Base-by-base conservation (phyloP, 1,140 invertebrate genomes). In the Asobara japonica region DNA sequence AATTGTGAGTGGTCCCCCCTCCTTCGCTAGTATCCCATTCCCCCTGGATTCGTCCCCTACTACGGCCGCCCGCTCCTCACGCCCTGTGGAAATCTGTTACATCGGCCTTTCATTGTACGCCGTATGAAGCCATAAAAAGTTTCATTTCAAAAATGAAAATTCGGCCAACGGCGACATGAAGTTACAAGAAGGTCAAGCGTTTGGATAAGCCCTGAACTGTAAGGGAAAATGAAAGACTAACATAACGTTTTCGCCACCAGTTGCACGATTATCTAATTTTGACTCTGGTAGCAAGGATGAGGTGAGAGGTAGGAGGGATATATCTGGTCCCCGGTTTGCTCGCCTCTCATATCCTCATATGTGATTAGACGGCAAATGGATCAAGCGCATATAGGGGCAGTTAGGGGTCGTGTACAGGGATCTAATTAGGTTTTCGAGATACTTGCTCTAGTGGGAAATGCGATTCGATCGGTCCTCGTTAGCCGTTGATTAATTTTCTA, bases 321-420 rank as follows among this genome's bases (percentile, higher is more conserved):
- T 20, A 56, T 56, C 51, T 56, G 51, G 25, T 22, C 51, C 13
- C 11, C 20, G 13, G 20, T 56, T 56, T 56, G 22, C 51, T 25
- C 51, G 22, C 13, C 41, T 1, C 22, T 56, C 51, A 56, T 56
- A 56, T 56, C 51, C 51, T 27, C 51, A 56, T 56, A 56, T 62
- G 60, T 62, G 29, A 62, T 62, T 62, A 62, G 29, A 31, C 29
- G n/a, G 29, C 60, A 31, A 62, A 62, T 62, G 60, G 29, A 62
- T 62, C 29, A 62, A 62, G 60, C 5, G 29, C 29, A 30, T 62
- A 62, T 62, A n/a, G 29, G 8, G 60, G 27, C 27, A 30, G 29
- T 62, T 62, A 62, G 25, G 29, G 13, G 2, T 62, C n/a, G 11
- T 62, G n/a, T 30, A 62, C 60, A 16, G 10, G 29, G 25, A 62